Evolutionary conservation across 2,113 vertebrate genomes (phyloP).

Genomic region (Vidua chalybeata): DNA sequence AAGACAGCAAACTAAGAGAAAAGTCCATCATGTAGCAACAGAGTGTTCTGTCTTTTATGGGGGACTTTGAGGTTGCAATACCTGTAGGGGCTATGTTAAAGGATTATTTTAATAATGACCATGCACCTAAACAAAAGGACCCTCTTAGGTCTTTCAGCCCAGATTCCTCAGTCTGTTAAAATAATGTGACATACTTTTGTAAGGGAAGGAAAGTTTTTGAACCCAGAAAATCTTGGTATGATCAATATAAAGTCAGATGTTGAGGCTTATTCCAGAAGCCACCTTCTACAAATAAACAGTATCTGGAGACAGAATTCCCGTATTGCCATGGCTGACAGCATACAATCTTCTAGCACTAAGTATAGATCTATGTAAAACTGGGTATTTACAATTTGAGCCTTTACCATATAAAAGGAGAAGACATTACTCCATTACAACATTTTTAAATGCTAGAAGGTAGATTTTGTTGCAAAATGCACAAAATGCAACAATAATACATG

Average conservation of each 20-base stretch:
- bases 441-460: not conserved
- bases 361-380: slow-evolving; percentile 16
- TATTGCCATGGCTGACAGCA: slow-evolving; percentile 37
- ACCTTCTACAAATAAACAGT: slow-evolving; percentile 49
- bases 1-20: not conserved
- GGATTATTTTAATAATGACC: not conserved
- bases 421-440: not conserved
- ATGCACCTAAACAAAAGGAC: not conserved
- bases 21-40: not conserved
- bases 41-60: not conserved
- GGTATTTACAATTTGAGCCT: slow-evolving; percentile 1
- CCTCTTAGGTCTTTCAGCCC: not conserved
- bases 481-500: slow-evolving; percentile 17
- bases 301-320: slow-evolving; percentile 54
- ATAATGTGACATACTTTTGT: not conserved
- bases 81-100: not conserved
- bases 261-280: slow-evolving; percentile 14
- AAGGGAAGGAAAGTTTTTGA: not conserved
- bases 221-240: not conserved
- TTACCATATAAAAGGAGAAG: slow-evolving; percentile 58
- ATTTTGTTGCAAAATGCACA: slow-evolving; percentile 47
- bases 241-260: not conserved
- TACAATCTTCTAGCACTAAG: slow-evolving; percentile 52
- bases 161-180: not conserved
- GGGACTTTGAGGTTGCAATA: not conserved